Evolutionary conservation across 2,888 invertebrate species (phyloP).

Genomic region (Trisateles emortualis): DNA sequence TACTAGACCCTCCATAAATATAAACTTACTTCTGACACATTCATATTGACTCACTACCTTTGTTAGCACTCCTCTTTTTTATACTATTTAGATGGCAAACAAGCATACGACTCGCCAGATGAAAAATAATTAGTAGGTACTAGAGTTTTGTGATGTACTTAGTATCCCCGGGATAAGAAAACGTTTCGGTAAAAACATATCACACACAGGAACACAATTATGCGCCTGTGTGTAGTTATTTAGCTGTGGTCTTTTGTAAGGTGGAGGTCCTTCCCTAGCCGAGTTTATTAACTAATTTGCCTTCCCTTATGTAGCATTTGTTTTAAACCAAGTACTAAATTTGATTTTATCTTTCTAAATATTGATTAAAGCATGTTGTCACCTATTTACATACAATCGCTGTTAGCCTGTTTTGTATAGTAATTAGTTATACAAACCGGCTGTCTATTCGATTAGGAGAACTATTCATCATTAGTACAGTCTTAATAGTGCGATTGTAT

Average conservation of each 20-base stretch:
- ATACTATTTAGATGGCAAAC: no score
- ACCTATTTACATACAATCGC: slow-evolving; percentile 25
- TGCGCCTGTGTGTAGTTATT: no score
- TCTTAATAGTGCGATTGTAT: slow-evolving; percentile 22
- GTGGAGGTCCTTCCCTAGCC: no score
- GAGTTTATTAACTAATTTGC: no score
- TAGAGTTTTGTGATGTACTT: no score
- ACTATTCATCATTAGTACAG: slow-evolving; percentile 24
- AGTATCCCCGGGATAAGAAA: no score
- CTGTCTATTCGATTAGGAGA: slow-evolving; percentile 23
- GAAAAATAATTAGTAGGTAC: no score
- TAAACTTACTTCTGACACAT: slow-evolving; percentile 26
- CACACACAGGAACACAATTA: no score
- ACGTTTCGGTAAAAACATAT: no score
- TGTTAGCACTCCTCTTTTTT: background rate
- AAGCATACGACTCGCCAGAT: no score
- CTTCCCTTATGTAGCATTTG: background rate
- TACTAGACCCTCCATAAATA: slow-evolving; percentile 26
- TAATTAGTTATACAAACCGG: slow-evolving; percentile 29
- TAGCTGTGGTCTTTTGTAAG: no score
- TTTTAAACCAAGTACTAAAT: background rate
- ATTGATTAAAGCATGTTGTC: slow-evolving; percentile 42
- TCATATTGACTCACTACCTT: slow-evolving; percentile 20
- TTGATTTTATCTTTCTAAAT: slow-evolving; percentile 1
- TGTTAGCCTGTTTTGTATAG: slow-evolving; percentile 13